These are phyloP conservation scores for Drosophila algonquin DNA, from an alignment of 2,888 invertebrate genomes.

Conservation along the genomic window DNA sequence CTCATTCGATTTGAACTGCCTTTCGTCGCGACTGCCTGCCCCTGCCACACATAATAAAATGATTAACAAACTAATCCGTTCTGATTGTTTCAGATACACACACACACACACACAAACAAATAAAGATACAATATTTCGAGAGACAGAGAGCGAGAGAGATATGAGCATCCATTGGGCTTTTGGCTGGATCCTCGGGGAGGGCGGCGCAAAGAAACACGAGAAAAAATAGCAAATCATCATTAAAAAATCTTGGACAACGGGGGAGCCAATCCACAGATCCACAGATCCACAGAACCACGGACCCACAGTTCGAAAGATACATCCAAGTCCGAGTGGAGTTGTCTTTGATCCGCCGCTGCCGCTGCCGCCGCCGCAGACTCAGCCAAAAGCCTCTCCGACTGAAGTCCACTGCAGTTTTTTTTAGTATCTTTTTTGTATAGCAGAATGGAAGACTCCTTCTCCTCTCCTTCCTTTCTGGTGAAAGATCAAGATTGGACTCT, in stretches of 20 bases:
- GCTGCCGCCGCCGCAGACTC: constrained; percentile 9
- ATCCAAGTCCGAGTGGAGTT: constrained; percentile 15
- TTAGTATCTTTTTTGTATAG: not conserved
- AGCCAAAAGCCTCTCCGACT: constrained; percentile 3
- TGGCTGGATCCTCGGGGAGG: not conserved
- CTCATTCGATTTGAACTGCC: constrained; percentile 5
- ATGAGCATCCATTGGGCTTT: constrained; percentile 4
- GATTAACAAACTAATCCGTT: constrained; percentile 76
- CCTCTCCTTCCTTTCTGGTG: constrained; percentile 35
- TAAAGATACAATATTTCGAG: constrained; percentile 10
- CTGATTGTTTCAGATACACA: constrained; percentile 65
- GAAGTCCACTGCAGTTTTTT: not conserved
- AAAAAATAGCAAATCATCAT: constrained; percentile 74
- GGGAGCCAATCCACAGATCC: constrained; percentile 23
- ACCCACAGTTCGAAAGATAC: not conserved
- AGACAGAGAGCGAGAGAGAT: constrained; percentile 20
- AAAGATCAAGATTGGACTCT: constrained; percentile 54
- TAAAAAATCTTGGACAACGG: constrained; percentile 57
- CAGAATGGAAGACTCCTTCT: constrained; percentile 16
- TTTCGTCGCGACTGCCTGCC: not conserved
- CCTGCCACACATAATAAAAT: constrained; percentile 61
- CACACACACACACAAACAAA: constrained; percentile 7
- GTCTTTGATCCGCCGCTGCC: constrained; percentile 48
- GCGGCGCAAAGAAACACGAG: not conserved
- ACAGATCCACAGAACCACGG: constrained; percentile 13